Conservation (phyloP, 2,797 vertebrate genomes). For the Acanthopagrus latus region DNA sequence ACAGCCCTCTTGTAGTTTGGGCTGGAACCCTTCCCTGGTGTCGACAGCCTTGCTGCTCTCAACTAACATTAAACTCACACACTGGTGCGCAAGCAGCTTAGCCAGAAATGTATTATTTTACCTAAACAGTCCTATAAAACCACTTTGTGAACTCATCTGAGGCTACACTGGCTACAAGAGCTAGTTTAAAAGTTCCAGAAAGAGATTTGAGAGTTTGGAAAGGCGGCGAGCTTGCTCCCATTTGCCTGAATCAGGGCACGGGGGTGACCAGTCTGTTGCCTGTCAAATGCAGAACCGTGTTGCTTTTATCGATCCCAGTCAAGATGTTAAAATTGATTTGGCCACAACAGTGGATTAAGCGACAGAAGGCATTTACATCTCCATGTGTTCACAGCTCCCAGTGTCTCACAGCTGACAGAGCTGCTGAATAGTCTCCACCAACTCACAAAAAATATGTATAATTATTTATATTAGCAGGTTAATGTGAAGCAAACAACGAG, state of each 20-base stretch:
- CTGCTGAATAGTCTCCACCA: not conserved
- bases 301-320: slow-evolving; percentile 33
- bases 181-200: slow-evolving; percentile 26
- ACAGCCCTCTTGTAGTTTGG: slow-evolving; percentile 50
- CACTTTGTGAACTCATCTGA: slow-evolving; percentile 13
- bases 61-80: slow-evolving; percentile 42
- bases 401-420: slow-evolving; percentile 7
- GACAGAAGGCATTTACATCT: slow-evolving; percentile 14
- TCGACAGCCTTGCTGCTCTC: slow-evolving; percentile 36
- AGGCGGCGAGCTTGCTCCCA: not conserved
- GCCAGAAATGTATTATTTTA: slow-evolving; percentile 36
- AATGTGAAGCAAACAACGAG: not conserved
- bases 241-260: not conserved
- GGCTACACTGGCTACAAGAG: not conserved
- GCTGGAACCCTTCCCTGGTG: slow-evolving; percentile 42
- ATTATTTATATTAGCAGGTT: not conserved
- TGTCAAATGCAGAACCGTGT: slow-evolving; percentile 20
- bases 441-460: too few relatives aligned
- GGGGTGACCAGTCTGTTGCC: slow-evolving; percentile 1
- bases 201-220: slow-evolving; percentile 37
- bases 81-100: not conserved
- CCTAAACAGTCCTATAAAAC: slow-evolving; percentile 28
- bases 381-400: slow-evolving; percentile 10
- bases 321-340: slow-evolving; percentile 29
- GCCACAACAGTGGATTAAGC: slow-evolving; percentile 17